Evolutionary conservation across 2,888 invertebrate genomes (phyloP).

Genomic region (Eilema caniola): DNA sequence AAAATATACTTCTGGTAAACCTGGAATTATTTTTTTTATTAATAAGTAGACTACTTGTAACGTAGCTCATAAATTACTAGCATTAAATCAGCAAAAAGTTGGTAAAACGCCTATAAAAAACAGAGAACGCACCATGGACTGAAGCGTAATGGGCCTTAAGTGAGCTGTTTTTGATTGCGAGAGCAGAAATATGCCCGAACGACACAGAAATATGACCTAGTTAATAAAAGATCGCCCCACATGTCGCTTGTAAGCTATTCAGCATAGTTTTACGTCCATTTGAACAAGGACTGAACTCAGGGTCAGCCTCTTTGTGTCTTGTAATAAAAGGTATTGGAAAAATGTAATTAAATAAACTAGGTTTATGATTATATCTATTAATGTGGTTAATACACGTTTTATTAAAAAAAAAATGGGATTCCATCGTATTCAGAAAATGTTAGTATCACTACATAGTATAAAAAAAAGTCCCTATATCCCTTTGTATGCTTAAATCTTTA

Average conservation of each 20-base stretch:
- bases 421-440: no score
- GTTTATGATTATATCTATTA: no score
- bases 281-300: not conserved
- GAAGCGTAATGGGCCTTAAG: conserved; percentile 1
- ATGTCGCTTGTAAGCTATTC: not conserved
- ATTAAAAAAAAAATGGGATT: no score
- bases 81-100: conserved; percentile 6
- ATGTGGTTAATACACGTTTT: no score
- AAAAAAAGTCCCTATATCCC: no score
- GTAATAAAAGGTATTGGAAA: not conserved
- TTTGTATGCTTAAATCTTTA: no score
- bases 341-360: not conserved
- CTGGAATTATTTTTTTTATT: not conserved
- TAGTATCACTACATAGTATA: no score
- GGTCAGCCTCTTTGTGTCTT: not conserved
- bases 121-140: not conserved
- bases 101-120: not conserved
- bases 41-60: not conserved
- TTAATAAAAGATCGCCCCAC: not conserved
- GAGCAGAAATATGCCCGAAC: not conserved
- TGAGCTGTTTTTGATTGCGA: not conserved
- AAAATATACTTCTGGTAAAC: not conserved
- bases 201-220: not conserved
- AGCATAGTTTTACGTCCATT: not conserved
- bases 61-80: not conserved